Conservation (phyloP, 1,140 invertebrate genomes). For the Plodia interpunctella region DNA sequence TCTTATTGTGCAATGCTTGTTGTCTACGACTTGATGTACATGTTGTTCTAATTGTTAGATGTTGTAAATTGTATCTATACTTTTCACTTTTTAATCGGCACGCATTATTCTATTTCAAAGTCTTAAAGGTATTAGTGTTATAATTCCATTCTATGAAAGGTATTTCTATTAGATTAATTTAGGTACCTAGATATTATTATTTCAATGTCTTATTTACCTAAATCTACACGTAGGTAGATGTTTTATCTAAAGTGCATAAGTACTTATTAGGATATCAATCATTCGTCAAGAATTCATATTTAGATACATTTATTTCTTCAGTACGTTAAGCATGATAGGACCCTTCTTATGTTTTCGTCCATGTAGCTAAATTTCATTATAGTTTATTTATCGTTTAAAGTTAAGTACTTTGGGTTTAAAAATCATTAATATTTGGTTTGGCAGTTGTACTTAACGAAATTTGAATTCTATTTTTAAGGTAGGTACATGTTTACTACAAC, state of each 20-base stretch:
- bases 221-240: too few species aligned
- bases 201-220: too few species aligned
- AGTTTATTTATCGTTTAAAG: not conserved
- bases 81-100: not conserved
- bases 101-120: not conserved
- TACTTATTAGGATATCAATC: too few species aligned
- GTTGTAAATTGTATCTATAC: not conserved
- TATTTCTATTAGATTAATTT: too few species aligned
- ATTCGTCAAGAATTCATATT: not conserved
- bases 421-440: not conserved
- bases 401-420: not conserved
- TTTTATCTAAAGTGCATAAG: too few species aligned
- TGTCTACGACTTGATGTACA: not conserved
- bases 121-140: too few species aligned
- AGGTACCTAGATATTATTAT: too few species aligned
- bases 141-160: too few species aligned
- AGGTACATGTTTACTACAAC: not conserved
- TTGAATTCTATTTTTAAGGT: too few species aligned
- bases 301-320: not conserved
- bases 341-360: not conserved
- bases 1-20: conserved; percentile 14
- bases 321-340: conserved; percentile 5
- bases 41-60: conserved; percentile 18
- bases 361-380: not conserved
- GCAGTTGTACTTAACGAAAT: too few species aligned